phyloP scores from a whole-genome alignment of 2,113 vertebrate genomes.

The Eubucco bourcierii region DNA sequence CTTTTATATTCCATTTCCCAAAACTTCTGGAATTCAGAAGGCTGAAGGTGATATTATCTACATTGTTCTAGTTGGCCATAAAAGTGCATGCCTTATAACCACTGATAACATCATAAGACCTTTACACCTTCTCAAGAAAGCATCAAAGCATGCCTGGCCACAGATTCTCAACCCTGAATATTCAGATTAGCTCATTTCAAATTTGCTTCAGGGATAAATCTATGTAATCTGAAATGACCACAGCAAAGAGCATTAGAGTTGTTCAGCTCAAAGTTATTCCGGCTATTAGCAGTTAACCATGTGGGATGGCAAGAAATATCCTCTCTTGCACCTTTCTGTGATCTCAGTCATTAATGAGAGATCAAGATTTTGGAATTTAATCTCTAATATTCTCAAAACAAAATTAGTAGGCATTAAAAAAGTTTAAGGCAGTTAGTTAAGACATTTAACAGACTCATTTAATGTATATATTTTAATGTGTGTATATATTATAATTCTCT shows the following conservation, averaged over 20 bases:
- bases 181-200: background rate
- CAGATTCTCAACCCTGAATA: background rate
- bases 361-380: background rate
- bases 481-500: too few species aligned
- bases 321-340: background rate
- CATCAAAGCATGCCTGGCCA: background rate
- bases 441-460: background rate
- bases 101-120: background rate
- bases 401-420: accelerated
- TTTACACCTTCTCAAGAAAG: background rate
- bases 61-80: background rate
- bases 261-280: background rate
- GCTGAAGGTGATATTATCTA: background rate
- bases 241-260: background rate
- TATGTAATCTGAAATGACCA: background rate
- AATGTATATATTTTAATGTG: too few species aligned
- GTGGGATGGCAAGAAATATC: background rate
- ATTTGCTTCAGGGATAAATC: background rate
- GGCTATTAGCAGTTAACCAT: background rate
- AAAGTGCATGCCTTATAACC: accelerated
- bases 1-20: background rate
- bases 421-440: background rate
- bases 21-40: background rate
- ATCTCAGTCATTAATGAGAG: background rate
- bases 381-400: background rate